Evolutionary conservation across 2,113 vertebrate species (phyloP).

Genomic region (Protomyctophum bolini): DNA sequence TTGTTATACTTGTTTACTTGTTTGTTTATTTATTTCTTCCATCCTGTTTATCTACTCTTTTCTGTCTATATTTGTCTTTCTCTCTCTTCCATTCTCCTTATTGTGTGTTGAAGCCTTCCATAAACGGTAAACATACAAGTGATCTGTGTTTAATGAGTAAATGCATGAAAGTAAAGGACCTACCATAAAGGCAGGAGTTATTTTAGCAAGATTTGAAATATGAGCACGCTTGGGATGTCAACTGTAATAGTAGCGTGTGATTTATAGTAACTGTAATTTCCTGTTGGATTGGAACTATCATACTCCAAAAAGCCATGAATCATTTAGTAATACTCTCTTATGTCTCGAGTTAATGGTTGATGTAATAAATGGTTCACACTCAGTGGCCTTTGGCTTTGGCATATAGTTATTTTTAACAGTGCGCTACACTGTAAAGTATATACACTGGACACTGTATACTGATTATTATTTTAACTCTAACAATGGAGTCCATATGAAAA

Average conservation of each 20-base stretch:
- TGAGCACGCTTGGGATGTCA: neutral
- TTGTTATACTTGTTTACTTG: too few relatives aligned
- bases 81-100: neutral
- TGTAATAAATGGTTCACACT: neutral
- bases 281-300: neutral
- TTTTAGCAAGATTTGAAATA: neutral
- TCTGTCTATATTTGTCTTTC: slow-evolving; percentile 3
- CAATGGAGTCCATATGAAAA: too few relatives aligned
- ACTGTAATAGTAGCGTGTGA: neutral
- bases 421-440: too few relatives aligned
- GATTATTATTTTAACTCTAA: too few relatives aligned
- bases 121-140: too few relatives aligned
- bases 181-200: too few relatives aligned
- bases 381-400: neutral
- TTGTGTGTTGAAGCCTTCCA: too few relatives aligned
- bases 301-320: neutral
- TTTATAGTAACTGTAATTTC: slow-evolving; percentile 12
- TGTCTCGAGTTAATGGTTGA: neutral
- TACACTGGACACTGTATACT: too few relatives aligned
- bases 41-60: neutral
- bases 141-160: too few relatives aligned
- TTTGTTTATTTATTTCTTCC: neutral
- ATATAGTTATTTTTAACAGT: neutral
- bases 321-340: neutral
- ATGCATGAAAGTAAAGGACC: too few relatives aligned